Base-by-base conservation (phyloP, 1,140 invertebrate genomes). In the Bacillus rossius region DNA sequence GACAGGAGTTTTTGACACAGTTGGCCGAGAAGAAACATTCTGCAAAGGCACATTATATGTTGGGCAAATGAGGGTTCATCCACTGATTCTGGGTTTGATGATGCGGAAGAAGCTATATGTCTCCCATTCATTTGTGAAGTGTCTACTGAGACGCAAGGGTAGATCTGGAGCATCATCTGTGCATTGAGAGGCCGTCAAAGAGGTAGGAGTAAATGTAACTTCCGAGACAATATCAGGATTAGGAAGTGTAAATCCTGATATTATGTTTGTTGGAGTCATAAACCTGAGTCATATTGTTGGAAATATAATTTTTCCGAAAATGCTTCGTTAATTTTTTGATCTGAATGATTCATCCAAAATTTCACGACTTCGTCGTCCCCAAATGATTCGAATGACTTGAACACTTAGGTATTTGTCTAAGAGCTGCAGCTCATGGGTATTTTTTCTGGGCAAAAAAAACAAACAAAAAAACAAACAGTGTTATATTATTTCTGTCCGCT, bases 381-480 rank as follows among this genome's bases (percentile, higher is more conserved):
- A 43, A 67, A 61, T 51, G 66, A 62, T 62, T 73, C 69, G 50
- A 68, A 73, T n/a, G 67, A 67, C 49, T 58, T 53, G 60, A 65
- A 67, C 8, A 72, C 67, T 22, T 64, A n/a, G n/a, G n/a, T n/a
- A 43, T 66, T 73, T 72, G 59, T 75, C 67, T 16, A 75, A 55
- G 1, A 71, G 71, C 58, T 76, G 74, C 3, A 74, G 59, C 63
- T 74, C 69, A 53, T 73, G 70, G 3, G 67, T 73, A 1, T 67
- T 73, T 40, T 73, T 75, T 10, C 62, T 66, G 23, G 70, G 68
- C 47, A 73, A 61, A 55, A 67, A 73, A 50, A 71, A n/a, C 47
- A 73, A 61, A 55, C 68, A 73, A 50, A 71, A n/a, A n/a, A n/a
- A n/a, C n/a, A n/a, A n/a, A 73, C 45, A 74, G 59, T 43, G 50